Conservation (phyloP, 1,140 invertebrate species). For the Trachelipus rathkii region DNA sequence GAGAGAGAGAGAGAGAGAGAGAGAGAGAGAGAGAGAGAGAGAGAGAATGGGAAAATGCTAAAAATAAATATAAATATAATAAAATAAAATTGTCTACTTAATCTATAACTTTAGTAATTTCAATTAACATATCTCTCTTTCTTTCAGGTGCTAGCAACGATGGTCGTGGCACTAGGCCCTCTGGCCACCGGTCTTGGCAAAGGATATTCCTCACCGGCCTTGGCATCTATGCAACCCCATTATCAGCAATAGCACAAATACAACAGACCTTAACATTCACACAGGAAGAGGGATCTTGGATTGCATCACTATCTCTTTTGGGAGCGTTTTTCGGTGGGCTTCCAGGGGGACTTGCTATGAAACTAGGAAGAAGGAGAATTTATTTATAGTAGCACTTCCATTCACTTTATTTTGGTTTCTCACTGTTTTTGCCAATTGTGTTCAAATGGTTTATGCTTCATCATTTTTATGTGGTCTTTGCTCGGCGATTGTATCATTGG, state of each 20-base stretch:
- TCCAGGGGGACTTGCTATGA: constrained; percentile 67
- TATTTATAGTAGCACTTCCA: constrained; percentile 65
- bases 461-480: constrained; percentile 74
- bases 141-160: constrained; percentile 66
- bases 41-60: too few species aligned
- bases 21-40: too few species aligned
- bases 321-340: constrained; percentile 73
- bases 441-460: constrained; percentile 69
- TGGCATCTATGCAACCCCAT: constrained; percentile 69
- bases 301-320: constrained; percentile 71
- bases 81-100: too few species aligned
- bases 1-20: too few species aligned
- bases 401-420: constrained; percentile 73
- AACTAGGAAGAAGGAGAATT: constrained; percentile 64
- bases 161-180: constrained; percentile 73
- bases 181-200: constrained; percentile 74
- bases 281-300: constrained; percentile 73
- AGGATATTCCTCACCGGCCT: constrained; percentile 75
- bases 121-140: neutral
- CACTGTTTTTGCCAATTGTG: constrained; percentile 67
- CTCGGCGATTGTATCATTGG: constrained; percentile 71
- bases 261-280: constrained; percentile 54
- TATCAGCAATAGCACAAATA: constrained; percentile 48
- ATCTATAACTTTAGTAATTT: too few species aligned
- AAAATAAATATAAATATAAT: too few species aligned